Conservation (phyloP, 2,113 vertebrate genomes). For the Heterochromis multidens region DNA sequence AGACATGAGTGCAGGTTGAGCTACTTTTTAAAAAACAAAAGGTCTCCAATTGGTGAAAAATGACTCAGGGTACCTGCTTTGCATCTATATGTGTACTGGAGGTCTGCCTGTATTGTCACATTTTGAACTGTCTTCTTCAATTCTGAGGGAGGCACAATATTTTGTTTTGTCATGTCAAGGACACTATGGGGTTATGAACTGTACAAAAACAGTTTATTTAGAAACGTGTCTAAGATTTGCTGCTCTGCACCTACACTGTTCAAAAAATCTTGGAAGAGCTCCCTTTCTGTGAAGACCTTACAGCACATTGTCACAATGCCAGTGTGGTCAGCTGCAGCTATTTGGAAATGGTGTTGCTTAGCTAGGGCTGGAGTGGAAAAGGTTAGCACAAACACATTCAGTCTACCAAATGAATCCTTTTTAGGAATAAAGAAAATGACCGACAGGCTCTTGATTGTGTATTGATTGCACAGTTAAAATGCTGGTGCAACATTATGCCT, state of each 20-base stretch:
- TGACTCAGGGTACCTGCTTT: background rate
- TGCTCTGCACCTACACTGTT: background rate
- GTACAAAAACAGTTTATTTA: background rate
- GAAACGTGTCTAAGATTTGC: background rate
- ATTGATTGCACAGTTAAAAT: conserved; percentile 21
- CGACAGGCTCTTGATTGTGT: conserved; percentile 16
- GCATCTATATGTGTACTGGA: background rate
- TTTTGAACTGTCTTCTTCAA: background rate
- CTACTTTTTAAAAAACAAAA: background rate
- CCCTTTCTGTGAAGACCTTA: background rate
- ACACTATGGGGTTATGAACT: background rate
- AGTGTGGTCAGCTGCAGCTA: too few species aligned
- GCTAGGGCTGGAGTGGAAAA: background rate
- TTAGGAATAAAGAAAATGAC: background rate
- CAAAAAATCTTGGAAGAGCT: background rate
- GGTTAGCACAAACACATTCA: background rate
- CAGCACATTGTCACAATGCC: background rate
- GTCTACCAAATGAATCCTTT: background rate
- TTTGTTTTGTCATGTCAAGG: background rate
- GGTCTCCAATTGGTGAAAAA: background rate
- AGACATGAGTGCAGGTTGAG: background rate
- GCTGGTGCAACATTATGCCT: background rate
- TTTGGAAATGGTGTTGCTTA: background rate
- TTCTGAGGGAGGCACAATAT: background rate
- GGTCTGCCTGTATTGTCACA: background rate